These are phyloP conservation scores for Lamellibrachia satsuma DNA, from an alignment of 2,888 invertebrate species.

Conservation along the genomic window DNA sequence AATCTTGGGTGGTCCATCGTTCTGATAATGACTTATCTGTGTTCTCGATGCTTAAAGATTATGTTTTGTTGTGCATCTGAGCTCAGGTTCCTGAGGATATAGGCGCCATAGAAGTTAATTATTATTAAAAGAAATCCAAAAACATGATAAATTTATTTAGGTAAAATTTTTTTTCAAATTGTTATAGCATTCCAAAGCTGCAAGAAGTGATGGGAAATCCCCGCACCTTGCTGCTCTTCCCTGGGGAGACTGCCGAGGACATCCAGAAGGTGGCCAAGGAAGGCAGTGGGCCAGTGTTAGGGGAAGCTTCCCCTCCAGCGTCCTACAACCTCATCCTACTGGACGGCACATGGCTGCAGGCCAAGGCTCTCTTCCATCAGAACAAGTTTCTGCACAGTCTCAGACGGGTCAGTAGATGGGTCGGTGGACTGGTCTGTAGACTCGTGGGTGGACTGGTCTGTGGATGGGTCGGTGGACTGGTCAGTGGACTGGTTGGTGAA, in stretches of 20 bases:
- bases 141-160: slow-evolving; percentile 7
- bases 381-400: slow-evolving; percentile 80
- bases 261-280: slow-evolving; percentile 25
- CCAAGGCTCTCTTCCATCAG: slow-evolving; percentile 87
- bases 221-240: slow-evolving; percentile 82
- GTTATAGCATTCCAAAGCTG: slow-evolving; percentile 63
- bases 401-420: slow-evolving; percentile 70
- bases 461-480: too few species aligned
- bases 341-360: slow-evolving; percentile 96
- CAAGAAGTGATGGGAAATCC: slow-evolving; percentile 74
- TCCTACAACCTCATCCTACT: slow-evolving; percentile 82
- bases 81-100: too few species aligned
- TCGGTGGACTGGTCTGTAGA: background rate
- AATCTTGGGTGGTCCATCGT: too few species aligned
- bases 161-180: background rate
- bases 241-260: slow-evolving; percentile 71
- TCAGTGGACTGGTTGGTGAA: too few species aligned
- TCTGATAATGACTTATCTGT: too few species aligned
- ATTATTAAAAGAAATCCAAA: too few species aligned
- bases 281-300: background rate
- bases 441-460: background rate
- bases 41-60: too few species aligned
- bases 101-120: too few species aligned
- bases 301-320: background rate
- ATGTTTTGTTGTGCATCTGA: too few species aligned